A percentile compares a stretch with the other conserved stretches of the same genome.
Conservation (phyloP, 2,113 vertebrate genomes). For the Burhinus bistriatus region DNA sequence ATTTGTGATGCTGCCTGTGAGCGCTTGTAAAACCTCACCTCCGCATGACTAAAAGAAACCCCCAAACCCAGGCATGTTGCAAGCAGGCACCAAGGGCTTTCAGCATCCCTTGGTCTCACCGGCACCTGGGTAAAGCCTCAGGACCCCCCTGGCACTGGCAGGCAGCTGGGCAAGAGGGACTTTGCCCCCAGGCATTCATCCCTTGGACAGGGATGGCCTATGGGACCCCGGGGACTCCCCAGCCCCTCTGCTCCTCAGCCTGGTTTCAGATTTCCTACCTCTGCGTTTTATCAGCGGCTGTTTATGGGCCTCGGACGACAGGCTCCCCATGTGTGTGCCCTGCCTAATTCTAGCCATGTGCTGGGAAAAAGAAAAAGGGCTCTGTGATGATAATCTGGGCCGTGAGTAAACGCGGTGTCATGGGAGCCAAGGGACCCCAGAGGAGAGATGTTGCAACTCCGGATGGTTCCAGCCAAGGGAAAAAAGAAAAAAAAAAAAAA, state of each 20-base stretch:
- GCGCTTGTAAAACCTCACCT: background rate
- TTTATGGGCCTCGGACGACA: constrained; percentile 38
- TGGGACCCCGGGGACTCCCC: background rate
- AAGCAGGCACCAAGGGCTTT: background rate
- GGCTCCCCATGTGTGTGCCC: constrained; percentile 4
- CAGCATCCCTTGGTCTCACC: background rate
- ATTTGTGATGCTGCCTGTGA: background rate
- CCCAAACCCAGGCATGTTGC: rapidly evolving
- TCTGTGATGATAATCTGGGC: constrained; percentile 59
- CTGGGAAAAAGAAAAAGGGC: constrained; percentile 67
- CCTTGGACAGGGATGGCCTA: background rate
- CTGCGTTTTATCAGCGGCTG: constrained; percentile 59
- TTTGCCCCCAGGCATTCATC: background rate
- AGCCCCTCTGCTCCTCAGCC: background rate
- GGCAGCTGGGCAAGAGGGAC: background rate
- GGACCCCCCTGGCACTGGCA: background rate
- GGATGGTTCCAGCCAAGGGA: constrained; percentile 30
- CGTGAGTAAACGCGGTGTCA: constrained; percentile 75
- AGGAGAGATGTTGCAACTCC: constrained; percentile 74
- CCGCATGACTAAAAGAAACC: background rate
- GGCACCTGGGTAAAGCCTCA: background rate
- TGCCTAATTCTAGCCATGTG: constrained; percentile 52
- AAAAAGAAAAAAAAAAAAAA: background rate
- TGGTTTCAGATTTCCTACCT: constrained; percentile 59
- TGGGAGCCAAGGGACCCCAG: constrained; percentile 77